These are phyloP conservation scores for Anorthoa munda DNA, from an alignment of 2,888 invertebrate species.

Conservation along the genomic window DNA sequence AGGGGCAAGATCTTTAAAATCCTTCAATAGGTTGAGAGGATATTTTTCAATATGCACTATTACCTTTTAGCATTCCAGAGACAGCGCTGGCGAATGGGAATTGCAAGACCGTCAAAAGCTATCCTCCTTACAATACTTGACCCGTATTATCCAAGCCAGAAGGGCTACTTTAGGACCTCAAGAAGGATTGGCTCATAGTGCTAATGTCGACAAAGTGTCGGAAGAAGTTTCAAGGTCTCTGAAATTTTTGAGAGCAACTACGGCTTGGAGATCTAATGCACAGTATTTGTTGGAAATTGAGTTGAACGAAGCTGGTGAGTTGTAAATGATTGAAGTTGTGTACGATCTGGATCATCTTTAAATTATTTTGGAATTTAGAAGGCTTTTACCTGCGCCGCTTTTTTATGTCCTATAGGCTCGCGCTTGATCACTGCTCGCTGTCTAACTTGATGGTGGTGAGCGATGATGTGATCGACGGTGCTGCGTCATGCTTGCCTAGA, in stretches of 20 bases:
- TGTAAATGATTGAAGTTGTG: no score
- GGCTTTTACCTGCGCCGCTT: no score
- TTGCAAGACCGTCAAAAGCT: constrained; percentile 96
- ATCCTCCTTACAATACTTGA: constrained; percentile 95
- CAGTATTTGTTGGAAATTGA: constrained; percentile 87
- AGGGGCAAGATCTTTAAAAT: no score
- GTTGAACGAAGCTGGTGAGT: constrained; percentile 84
- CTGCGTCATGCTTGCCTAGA: no score
- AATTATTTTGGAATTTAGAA: no score
- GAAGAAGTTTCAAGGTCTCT: constrained; percentile 85
- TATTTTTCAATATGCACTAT: no score
- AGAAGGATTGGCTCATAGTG: constrained; percentile 75
- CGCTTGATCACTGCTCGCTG: no score
- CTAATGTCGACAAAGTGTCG: constrained; percentile 81
- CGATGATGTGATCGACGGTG: no score
- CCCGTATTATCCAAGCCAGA: constrained; percentile 93
- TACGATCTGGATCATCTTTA: no score
- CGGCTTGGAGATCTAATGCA: constrained; percentile 86
- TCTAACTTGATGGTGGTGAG: no score
- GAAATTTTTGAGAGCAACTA: constrained; percentile 83
- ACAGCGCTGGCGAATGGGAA: constrained; percentile 96
- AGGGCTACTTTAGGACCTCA: constrained; percentile 87
- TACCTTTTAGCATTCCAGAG: constrained; percentile 94
- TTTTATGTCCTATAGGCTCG: no score
- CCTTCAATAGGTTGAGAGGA: no score